Evolutionary conservation across 1,140 invertebrate genomes (phyloP), one percentile per base, ranked within the genome.

Genomic region (Dreissena rostriformis): DNA sequence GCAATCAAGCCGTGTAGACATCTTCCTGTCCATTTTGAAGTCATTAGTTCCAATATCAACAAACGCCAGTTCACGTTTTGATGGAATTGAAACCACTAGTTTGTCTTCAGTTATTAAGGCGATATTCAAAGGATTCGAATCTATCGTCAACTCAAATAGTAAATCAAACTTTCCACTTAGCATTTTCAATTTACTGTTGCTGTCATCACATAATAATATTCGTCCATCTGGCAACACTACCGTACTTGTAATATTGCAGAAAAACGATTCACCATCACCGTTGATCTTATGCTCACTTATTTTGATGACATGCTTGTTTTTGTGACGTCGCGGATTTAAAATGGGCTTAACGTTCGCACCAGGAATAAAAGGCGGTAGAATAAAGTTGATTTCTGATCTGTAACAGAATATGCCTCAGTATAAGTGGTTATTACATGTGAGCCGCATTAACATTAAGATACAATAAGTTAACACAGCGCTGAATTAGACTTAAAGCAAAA

Each of bases 101-200:
- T 81, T 57, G 4, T 51, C 65, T 17, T 81, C 79, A n/a, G 79
- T 72, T n/a, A 72, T 68, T 49, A n/a, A 22, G 0, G 79, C 79
- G 15, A 81, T 8, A 66, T 81, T 81, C 22, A 81, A 61, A 0
- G 79, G 79, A 73, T 81, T 81, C 0, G 79, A 72, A 28, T 72
- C 68, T 49, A 81, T 24, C 22, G 29, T 65, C 11, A 73, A 39
- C 22, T 81, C 79, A 73, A 65, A 65, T 1, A 14, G 24, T 24
- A 81, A 28, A 15, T 73, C 29, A 65, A 65, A 81, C 22, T 49
- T n/a, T 12, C 17, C 11, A 28, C 14, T 81, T 29, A 81, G 19
- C 79, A 81, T 72, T 81, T 81, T 81, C 24, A 81, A 55, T 39
- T 81, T 81, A 29, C 79, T 73, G 29, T 81, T 81, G 49, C 79